A percentile compares a stretch with the other conserved stretches of the same genome.
These are phyloP conservation scores for Eumeta japonica DNA, from an alignment of 1,140 invertebrate genomes.

Conservation along the genomic window DNA sequence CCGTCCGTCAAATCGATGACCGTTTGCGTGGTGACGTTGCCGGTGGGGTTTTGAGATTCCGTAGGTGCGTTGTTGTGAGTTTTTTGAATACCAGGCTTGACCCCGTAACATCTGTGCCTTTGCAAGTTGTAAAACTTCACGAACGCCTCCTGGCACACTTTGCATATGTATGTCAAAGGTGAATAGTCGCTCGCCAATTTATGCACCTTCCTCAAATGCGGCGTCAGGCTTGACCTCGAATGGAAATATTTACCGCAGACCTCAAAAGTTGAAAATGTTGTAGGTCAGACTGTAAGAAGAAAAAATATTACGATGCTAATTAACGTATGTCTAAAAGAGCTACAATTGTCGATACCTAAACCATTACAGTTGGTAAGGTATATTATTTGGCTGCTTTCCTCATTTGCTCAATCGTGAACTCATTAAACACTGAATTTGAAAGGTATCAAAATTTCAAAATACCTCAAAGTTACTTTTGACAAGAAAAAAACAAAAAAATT, in stretches of 20 bases:
- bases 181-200: conserved; percentile 7
- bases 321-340: background rate
- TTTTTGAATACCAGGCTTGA: conserved; percentile 26
- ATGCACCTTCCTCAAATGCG: conserved; percentile 25
- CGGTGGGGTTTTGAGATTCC: conserved; percentile 30
- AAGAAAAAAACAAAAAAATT: too few species aligned
- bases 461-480: too few species aligned
- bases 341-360: conserved; percentile 8
- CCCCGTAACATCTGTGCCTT: conserved; percentile 31
- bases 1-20: conserved; percentile 22
- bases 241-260: conserved; percentile 32
- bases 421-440: conserved; percentile 4
- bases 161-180: conserved; percentile 22
- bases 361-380: conserved; percentile 34
- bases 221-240: conserved; percentile 24
- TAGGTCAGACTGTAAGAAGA: too few species aligned
- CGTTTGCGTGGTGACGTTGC: conserved; percentile 12
- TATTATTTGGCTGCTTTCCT: conserved; percentile 24
- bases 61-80: conserved; percentile 27
- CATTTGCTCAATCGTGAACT: too few species aligned
- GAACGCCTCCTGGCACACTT: conserved; percentile 33
- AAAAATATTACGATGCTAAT: background rate
- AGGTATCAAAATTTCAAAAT: too few species aligned
- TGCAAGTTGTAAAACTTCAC: conserved; percentile 26
- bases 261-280: conserved; percentile 25